Evolutionary conservation across 2,797 vertebrate species (phyloP).

Genomic region (Acanthopagrus latus): DNA sequence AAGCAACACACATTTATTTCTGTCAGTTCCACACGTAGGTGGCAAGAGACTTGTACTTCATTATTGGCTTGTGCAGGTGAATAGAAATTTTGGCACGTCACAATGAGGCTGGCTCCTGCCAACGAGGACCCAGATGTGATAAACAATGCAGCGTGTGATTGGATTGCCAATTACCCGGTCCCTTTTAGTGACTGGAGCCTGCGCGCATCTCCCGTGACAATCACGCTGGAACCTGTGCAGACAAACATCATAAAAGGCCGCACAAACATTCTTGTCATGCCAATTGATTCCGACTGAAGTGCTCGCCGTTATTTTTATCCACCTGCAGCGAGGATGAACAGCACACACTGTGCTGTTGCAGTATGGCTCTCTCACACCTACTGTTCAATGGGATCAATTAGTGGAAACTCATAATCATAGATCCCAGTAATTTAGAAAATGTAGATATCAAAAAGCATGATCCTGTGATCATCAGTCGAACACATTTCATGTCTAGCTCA

Average conservation of each 20-base stretch:
- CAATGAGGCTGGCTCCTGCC: slow-evolving; percentile 36
- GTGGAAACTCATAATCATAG: slow-evolving; percentile 38
- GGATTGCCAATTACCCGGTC: slow-evolving; percentile 55
- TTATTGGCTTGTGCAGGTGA: slow-evolving; percentile 69
- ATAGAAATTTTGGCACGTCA: slow-evolving; percentile 68
- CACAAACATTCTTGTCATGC: slow-evolving; percentile 47
- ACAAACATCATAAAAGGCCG: slow-evolving; percentile 49
- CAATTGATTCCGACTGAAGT: slow-evolving; percentile 54
- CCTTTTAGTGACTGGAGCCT: slow-evolving; percentile 47
- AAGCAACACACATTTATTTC: slow-evolving; percentile 78
- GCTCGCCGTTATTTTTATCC: slow-evolving; percentile 63
- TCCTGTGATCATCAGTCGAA: slow-evolving; percentile 51
- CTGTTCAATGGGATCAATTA: slow-evolving; percentile 47
- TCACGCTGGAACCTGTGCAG: slow-evolving; percentile 31
- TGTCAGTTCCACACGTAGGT: slow-evolving; percentile 59
- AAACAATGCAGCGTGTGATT: slow-evolving; percentile 62
- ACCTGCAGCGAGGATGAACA: slow-evolving; percentile 67
- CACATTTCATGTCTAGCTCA: slow-evolving; percentile 47
- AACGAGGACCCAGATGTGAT: slow-evolving; percentile 62
- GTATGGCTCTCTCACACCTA: slow-evolving; percentile 78
- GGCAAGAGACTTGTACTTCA: slow-evolving; percentile 77
- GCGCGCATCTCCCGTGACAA: slow-evolving; percentile 32
- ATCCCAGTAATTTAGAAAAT: slow-evolving; percentile 47
- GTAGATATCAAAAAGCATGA: slow-evolving; percentile 23
- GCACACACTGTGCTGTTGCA: slow-evolving; percentile 36